A percentile compares a stretch with the other conserved stretches of the same genome.
These are phyloP conservation scores for Galbula dea DNA, from an alignment of 2,113 vertebrate genomes.

Conservation along the genomic window DNA sequence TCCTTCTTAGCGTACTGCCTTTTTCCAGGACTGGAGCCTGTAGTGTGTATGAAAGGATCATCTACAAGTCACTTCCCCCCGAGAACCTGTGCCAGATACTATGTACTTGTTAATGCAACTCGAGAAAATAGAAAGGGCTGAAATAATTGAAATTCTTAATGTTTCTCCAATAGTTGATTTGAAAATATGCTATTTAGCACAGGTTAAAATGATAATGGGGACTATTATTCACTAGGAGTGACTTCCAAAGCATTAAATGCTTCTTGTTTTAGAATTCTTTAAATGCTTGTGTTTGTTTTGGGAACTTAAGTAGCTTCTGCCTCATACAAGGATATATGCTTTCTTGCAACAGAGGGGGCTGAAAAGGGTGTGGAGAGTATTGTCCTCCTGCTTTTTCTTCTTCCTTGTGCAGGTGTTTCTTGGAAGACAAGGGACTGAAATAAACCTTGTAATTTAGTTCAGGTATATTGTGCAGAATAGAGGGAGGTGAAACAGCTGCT, in stretches of 20 bases:
- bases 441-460: not conserved
- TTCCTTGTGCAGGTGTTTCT: not conserved
- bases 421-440: not conserved
- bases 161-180: slow-evolving; percentile 11
- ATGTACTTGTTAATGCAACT: not conserved
- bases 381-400: not conserved
- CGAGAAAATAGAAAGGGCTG: not conserved
- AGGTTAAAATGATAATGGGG: not conserved
- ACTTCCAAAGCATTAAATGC: not conserved
- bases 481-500: not conserved
- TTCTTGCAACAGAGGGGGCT: not conserved
- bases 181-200: not conserved
- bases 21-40: not conserved
- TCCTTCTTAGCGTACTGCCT: not conserved
- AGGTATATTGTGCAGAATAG: not conserved
- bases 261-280: not conserved
- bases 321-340: not conserved
- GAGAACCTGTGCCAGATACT: not conserved
- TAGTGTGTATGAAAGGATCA: not conserved
- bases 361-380: not conserved
- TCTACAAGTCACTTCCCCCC: not conserved
- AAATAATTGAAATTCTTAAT: slow-evolving; percentile 18
- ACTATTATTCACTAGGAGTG: not conserved
- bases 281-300: not conserved
- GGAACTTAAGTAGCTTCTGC: not conserved